Evolutionary conservation across 2,888 invertebrate species (phyloP).

Genomic region (Bibio marci): DNA sequence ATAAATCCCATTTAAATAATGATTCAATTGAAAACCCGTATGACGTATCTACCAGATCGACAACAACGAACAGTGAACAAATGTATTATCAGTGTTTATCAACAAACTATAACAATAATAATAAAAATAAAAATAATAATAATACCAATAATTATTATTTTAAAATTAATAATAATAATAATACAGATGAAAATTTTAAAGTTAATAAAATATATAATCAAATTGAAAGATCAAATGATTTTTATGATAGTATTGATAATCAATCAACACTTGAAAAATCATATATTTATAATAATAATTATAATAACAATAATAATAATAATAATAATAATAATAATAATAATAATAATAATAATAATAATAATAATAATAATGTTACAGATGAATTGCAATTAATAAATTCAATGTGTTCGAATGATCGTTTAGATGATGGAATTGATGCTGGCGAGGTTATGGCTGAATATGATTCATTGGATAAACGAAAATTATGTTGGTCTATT

Average conservation of each 20-base stretch:
- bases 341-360: constrained; percentile 4
- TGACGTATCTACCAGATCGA: not conserved
- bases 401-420: not conserved
- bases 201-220: constrained; percentile 5
- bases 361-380: no score
- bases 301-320: not conserved
- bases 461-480: constrained; percentile 8
- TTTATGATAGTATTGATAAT: constrained; percentile 13
- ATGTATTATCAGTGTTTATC: not conserved
- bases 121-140: not conserved
- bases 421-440: constrained; percentile 4
- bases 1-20: not conserved
- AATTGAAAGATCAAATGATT: constrained; percentile 8
- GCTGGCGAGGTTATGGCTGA: constrained; percentile 14
- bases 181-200: constrained; percentile 1
- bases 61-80: not conserved
- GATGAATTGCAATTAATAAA: no score
- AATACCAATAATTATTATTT: not conserved
- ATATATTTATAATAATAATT: not conserved
- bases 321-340: constrained; percentile 1
- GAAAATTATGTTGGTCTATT: constrained; percentile 11
- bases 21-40: not conserved
- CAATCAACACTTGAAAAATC: constrained; percentile 4
- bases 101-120: not conserved
- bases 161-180: not conserved